Percentiles rank a stretch among this genome's conserved stretches.
Conservation (phyloP, 2,888 invertebrate genomes). For the Melipona bicolor region DNA sequence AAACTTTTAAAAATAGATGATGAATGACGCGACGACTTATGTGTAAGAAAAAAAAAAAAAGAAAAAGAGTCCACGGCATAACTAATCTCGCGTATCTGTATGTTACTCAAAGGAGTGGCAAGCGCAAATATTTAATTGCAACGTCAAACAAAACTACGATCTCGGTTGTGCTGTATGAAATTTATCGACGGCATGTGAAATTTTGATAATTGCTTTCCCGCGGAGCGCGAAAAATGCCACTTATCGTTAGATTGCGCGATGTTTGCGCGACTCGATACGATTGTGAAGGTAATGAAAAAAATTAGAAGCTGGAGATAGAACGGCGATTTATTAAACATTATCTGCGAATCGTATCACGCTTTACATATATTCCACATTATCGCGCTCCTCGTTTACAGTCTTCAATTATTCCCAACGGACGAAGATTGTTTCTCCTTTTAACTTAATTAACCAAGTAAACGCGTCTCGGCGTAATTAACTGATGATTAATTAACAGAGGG, state of each 20-base stretch:
- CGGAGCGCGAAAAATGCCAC: not conserved
- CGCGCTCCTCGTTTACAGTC: not conserved
- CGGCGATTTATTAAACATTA: too few relatives aligned
- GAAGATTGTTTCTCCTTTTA: not conserved
- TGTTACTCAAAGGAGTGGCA: not conserved
- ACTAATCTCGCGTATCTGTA: not conserved
- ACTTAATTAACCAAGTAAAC: too few relatives aligned
- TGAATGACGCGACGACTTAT: not conserved
- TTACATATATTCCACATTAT: too few relatives aligned
- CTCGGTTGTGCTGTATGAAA: not conserved
- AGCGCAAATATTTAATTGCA: not conserved
- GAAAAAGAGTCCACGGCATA: not conserved
- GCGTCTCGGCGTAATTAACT: too few relatives aligned
- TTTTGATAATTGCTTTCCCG: not conserved
- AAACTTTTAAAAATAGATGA: not conserved
- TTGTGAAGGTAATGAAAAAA: too few relatives aligned
- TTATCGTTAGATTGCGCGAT: not conserved
- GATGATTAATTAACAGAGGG: not conserved
- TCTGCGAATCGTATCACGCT: too few relatives aligned
- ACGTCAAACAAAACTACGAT: not conserved
- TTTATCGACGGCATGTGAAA: not conserved
- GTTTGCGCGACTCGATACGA: too few relatives aligned
- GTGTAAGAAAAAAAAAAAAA: not conserved
- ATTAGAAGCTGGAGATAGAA: too few relatives aligned
- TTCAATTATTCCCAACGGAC: not conserved